These are phyloP conservation scores for Drosophila borborema DNA, from an alignment of 2,888 invertebrate genomes.

Conservation along the genomic window DNA sequence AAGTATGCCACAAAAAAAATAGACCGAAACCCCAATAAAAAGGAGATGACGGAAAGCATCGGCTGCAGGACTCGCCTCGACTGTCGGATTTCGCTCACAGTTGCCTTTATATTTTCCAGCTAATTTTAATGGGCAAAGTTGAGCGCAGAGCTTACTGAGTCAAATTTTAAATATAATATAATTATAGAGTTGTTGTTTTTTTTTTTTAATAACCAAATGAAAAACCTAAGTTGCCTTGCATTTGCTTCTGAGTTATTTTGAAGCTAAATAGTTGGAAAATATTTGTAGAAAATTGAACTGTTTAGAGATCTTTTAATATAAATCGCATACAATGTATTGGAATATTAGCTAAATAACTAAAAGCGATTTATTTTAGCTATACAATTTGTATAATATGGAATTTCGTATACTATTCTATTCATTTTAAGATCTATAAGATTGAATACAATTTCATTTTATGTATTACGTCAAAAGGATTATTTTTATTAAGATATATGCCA, in stretches of 20 bases:
- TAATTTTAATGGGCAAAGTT: constrained; percentile 13
- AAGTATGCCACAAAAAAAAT: constrained; percentile 71
- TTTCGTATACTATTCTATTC: background rate
- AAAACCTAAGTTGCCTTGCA: background rate
- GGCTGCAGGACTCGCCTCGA: constrained; percentile 31
- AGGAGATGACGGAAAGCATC: constrained; percentile 26
- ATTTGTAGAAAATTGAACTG: background rate
- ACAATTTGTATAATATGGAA: background rate
- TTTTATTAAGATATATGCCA: too few species aligned
- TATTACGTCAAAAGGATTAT: background rate
- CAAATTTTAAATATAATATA: background rate
- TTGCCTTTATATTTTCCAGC: constrained; percentile 10
- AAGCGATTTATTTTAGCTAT: background rate
- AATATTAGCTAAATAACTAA: background rate
- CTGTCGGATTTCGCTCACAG: constrained; percentile 23
- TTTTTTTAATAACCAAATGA: background rate
- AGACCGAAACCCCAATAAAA: constrained; percentile 21
- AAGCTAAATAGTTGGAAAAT: background rate
- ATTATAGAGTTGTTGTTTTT: background rate
- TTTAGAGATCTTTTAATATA: background rate
- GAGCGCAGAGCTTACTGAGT: background rate
- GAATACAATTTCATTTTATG: background rate
- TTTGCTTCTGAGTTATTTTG: background rate
- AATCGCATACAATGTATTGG: background rate
- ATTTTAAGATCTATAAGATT: background rate